These are phyloP conservation scores for Shinisaurus crocodilurus DNA, from an alignment of 2,113 vertebrate genomes.

Conservation along the genomic window DNA sequence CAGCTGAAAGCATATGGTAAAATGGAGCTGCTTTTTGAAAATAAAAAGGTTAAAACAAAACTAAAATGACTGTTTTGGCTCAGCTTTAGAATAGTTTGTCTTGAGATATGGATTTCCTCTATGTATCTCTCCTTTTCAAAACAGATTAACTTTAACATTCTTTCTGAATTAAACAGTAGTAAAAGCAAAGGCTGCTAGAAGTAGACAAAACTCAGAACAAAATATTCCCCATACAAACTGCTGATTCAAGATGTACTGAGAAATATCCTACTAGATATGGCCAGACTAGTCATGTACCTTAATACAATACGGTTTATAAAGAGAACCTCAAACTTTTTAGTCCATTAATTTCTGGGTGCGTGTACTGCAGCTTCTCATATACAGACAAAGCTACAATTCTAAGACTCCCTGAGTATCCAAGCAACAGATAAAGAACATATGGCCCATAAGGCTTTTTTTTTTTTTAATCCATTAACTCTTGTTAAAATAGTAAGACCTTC, in stretches of 20 bases:
- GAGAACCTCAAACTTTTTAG: constrained; percentile 62
- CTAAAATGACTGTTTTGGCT: not conserved
- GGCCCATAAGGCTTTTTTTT: not conserved
- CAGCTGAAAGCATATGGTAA: not conserved
- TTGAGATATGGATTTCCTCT: not conserved
- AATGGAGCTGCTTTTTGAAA: not conserved
- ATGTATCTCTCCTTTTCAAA: not conserved
- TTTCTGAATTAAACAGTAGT: not conserved
- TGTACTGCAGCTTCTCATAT: constrained; percentile 53
- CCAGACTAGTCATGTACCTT: constrained; percentile 57
- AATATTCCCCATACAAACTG: constrained; percentile 31
- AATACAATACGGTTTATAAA: constrained; percentile 60
- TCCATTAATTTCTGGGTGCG: constrained; percentile 64
- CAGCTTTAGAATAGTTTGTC: not conserved
- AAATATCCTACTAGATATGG: constrained; percentile 53
- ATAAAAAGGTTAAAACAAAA: not conserved
- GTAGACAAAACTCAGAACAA: not conserved
- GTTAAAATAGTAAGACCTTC: not conserved
- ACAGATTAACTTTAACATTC: not conserved
- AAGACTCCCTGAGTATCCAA: not conserved
- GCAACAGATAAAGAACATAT: constrained; percentile 9
- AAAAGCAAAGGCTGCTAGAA: not conserved
- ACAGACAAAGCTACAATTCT: constrained; percentile 50
- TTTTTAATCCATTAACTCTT: constrained; percentile 5
- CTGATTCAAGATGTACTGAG: constrained; percentile 35